phyloP scores from a whole-genome alignment of 2,888 invertebrate genomes.

The Andrena dorsata region DNA sequence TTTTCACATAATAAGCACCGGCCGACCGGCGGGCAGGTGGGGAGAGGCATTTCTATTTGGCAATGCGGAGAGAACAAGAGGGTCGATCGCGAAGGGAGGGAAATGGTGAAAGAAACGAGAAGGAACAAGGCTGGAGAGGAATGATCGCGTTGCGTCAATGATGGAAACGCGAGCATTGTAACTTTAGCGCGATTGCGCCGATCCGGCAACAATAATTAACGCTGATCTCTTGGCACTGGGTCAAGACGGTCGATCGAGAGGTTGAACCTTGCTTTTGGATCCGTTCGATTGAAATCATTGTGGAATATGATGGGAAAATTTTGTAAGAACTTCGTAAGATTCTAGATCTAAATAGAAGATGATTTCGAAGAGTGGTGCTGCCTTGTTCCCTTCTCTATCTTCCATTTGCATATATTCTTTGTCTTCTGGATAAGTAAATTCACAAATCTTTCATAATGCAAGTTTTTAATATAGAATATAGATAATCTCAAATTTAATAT shows the following conservation, averaged over 20 bases:
- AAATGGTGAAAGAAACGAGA: slow-evolving; percentile 22
- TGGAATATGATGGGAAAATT: no score
- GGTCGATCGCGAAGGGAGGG: slow-evolving; percentile 24
- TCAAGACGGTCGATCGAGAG: neutral
- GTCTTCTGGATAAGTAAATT: no score
- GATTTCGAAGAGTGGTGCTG: no score
- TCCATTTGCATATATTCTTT: no score
- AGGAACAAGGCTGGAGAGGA: slow-evolving; percentile 37
- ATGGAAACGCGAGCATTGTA: slow-evolving; percentile 51
- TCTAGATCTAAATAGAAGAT: no score
- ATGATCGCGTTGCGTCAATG: slow-evolving; percentile 62
- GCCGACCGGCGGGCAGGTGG: slow-evolving; percentile 19
- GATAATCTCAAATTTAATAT: no score
- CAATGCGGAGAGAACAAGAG: slow-evolving; percentile 37
- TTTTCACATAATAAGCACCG: slow-evolving; percentile 67
- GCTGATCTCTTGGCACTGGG: slow-evolving; percentile 2
- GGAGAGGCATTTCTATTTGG: slow-evolving; percentile 57
- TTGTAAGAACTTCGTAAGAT: no score
- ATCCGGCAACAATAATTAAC: slow-evolving; percentile 39
- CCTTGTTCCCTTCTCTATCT: no score
- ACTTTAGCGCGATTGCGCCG: slow-evolving; percentile 52
- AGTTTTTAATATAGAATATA: no score
- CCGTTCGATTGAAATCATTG: slow-evolving; percentile 21
- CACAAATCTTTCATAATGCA: no score
- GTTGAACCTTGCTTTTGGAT: neutral